Evolutionary conservation across 92 coral and sea anemone genomes (phyloP), one percentile per base, ranked within the genome.

Genomic region (Epizoanthus fatuus): DNA sequence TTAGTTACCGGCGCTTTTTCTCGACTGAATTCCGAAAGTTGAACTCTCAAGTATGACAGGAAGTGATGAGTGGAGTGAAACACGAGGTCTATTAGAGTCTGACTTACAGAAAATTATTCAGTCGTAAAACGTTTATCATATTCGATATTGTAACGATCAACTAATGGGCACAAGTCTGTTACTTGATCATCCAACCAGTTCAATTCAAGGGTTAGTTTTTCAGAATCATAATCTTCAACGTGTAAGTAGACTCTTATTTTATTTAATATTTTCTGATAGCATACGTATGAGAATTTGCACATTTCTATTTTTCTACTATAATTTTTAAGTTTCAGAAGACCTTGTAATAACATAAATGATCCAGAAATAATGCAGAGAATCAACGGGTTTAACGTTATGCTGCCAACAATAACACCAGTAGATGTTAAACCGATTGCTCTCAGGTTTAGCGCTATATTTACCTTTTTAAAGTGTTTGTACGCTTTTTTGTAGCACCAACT

Each of bases 341-440:
- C 72, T 8, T 85, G 82, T 0, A 85, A 8, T 3, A 53, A 5
- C 5, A 87, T 56, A 0, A 87, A 87, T 40, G 67, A 17, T 8
- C 91, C 87, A 4, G 73, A 5, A 25, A 87, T 47, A 7, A 53
- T 12, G 2, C 87, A 75, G 0, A 87, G 39, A 5, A 72, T 40
- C 14, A 87, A 70, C 14, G 82, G 91, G 60, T 87, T 87, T 3
- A 80, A 19, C 16, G 82, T 69, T 16, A 81, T 19, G 1, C 63
- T 82, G 5, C 68, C 81, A 3, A n/a, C 67, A 35, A 78, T 32
- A 0, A 72, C 59, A 13, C 84, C 83, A n/a, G 13, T 3, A 40
- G 63, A 40, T 59, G 39, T 8, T 54, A 85, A 4, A 42, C 25
- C 25, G 25, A 22, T 22, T 22, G 25, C 25, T 22, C 25, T 22